Conservation (phyloP, 2,888 invertebrate species). For the Oxyteleia sp. region DNA sequence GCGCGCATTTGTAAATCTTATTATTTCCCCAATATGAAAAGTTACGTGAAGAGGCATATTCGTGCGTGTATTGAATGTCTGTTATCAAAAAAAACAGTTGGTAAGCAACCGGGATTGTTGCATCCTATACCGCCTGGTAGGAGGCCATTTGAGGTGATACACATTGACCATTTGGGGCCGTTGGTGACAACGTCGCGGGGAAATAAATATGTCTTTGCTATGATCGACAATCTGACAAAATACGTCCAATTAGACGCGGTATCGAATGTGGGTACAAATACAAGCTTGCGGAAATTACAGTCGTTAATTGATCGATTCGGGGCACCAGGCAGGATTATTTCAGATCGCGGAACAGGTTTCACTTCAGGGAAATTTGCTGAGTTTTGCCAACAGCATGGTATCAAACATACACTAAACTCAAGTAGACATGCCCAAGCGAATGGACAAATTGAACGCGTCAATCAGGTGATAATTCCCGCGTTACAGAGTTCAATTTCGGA, state of each 20-base stretch:
- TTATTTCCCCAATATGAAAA: constrained; percentile 16
- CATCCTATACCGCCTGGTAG: background rate
- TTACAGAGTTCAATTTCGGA: background rate
- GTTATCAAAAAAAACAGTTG: constrained; percentile 1
- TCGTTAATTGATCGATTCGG: too few relatives aligned
- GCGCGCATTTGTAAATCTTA: background rate
- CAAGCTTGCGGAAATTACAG: too few relatives aligned
- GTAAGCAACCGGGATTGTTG: background rate
- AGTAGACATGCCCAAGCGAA: constrained; percentile 16
- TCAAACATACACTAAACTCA: constrained; percentile 12
- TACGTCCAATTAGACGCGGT: background rate
- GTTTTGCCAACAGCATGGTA: too few relatives aligned
- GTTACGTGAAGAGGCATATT: constrained; percentile 10
- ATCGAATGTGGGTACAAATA: background rate
- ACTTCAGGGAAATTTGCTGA: too few relatives aligned
- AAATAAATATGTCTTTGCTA: background rate
- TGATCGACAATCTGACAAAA: background rate
- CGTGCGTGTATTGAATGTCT: constrained; percentile 10
- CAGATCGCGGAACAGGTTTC: too few relatives aligned
- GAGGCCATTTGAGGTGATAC: background rate
- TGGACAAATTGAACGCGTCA: constrained; percentile 6
- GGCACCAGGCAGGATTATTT: too few relatives aligned
- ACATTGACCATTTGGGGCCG: background rate
- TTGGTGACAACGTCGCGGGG: background rate
- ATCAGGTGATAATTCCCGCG: background rate